These are phyloP conservation scores for Chaetodon trifasciatus DNA, from an alignment of 2,797 vertebrate species.

Conservation along the genomic window DNA sequence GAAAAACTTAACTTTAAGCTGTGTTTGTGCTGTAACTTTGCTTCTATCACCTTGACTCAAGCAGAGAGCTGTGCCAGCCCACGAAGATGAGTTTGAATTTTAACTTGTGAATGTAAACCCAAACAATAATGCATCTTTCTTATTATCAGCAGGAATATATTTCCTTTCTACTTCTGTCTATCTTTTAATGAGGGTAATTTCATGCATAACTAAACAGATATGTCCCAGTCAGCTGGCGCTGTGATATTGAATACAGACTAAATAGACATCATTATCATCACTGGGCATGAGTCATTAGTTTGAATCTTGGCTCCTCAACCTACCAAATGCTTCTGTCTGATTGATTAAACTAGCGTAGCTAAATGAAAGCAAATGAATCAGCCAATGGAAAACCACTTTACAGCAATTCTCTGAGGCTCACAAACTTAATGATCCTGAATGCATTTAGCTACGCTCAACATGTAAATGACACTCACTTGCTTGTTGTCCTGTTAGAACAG, in stretches of 20 bases:
- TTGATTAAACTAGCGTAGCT: constrained; percentile 47
- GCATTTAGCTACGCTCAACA: constrained; percentile 1
- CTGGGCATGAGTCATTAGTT: constrained; percentile 41
- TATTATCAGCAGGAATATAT: constrained; percentile 33
- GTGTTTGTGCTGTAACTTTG: constrained; percentile 12
- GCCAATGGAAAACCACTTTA: constrained; percentile 23
- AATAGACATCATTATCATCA: constrained; percentile 37
- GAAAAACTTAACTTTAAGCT: neutral
- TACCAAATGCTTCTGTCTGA: constrained; percentile 40
- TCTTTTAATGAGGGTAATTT: constrained; percentile 61
- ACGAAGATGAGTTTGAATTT: neutral
- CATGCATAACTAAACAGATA: constrained; percentile 62
- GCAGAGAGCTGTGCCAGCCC: neutral
- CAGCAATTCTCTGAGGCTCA: constrained; percentile 25
- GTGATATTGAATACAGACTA: constrained; percentile 56
- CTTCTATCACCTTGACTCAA: constrained; percentile 3
- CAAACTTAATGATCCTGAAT: constrained; percentile 22
- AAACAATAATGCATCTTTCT: constrained; percentile 24
- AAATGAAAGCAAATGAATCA: constrained; percentile 55
- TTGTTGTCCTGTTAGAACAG: neutral
- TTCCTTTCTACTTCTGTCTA: constrained; percentile 27
- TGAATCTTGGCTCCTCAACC: constrained; percentile 27
- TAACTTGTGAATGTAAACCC: constrained; percentile 31
- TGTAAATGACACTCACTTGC: constrained; percentile 18
- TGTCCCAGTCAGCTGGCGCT: constrained; percentile 15